phyloP scores from a whole-genome alignment of 2,797 vertebrate species.

The Pelobates cultripes region DNA sequence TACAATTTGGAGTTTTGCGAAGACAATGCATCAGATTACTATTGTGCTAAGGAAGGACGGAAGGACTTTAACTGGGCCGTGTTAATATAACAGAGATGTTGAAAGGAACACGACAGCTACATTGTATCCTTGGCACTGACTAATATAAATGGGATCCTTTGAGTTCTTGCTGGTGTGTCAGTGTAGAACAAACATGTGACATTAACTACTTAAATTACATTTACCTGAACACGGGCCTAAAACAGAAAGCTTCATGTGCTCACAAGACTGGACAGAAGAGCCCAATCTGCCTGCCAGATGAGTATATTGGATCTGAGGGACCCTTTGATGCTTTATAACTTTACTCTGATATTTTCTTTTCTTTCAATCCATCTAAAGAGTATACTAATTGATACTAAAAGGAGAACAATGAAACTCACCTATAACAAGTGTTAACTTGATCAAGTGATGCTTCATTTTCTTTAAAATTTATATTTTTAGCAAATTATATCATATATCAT shows the following conservation, averaged over 20 bases:
- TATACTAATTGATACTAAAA: too few relatives aligned
- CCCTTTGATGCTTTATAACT: too few relatives aligned
- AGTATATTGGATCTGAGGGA: too few relatives aligned
- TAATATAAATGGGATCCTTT: slow-evolving; percentile 4
- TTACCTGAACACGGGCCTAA: not conserved
- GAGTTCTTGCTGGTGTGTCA: not conserved
- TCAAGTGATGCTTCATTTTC: too few relatives aligned
- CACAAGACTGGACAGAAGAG: not conserved
- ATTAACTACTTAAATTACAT: not conserved
- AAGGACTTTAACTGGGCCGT: not conserved
- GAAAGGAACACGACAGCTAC: slow-evolving; percentile 9
- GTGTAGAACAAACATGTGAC: not conserved
- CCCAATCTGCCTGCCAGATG: not conserved
- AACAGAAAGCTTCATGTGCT: not conserved
- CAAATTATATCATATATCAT: too few relatives aligned
- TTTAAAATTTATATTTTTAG: too few relatives aligned
- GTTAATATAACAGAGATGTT: not conserved
- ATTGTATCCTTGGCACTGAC: not conserved
- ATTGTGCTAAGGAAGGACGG: not conserved
- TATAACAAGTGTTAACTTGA: too few relatives aligned
- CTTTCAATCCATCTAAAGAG: too few relatives aligned
- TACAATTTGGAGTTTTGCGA: not conserved
- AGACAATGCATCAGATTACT: too few relatives aligned
- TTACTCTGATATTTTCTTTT: too few relatives aligned
- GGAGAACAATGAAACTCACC: too few relatives aligned